Evolutionary conservation across 1,140 invertebrate genomes (phyloP), one percentile per base, ranked within the genome.

Genomic region (Zaprionus inermis): DNA sequence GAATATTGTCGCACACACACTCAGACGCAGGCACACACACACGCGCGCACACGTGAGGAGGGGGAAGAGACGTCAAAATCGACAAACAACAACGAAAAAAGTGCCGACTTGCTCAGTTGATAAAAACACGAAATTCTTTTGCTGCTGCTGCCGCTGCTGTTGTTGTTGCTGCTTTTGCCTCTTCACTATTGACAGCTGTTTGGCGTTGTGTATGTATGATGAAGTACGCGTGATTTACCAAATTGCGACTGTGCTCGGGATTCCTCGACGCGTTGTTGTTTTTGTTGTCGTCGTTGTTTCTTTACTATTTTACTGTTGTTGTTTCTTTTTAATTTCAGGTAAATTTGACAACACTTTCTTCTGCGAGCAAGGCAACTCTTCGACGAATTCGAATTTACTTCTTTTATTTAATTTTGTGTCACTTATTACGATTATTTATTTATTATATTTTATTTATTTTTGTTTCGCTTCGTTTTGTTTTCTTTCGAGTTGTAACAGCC

Each of bases 171-270:
- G n/a, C 2, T 24, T 55, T 14, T 34, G 14, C 28, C 30, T 32
- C 24, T 57, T 51, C 32, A 49, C 59, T 73, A 66, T 56, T 68
- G 65, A 73, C 71, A 69, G 57, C 58, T 74, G 58, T 66, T 74
- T 57, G 52, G 24, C 24, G 5, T 28, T 28, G 24, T 28, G 24
- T 28, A 0, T 28, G 24, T 28, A 41, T 58, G 32, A 6, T 54
- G 38, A 32, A 69, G 51, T 51, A 60, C 68, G 68, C 59, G 59
- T 51, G 68, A 44, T 55, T 70, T 70, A 56, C 24, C 54, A 16
- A 44, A 44, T 44, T 44, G 38, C 38, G 38, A 44, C n/a, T 44
- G 38, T 44, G 38, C 38, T 44, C n/a, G 30, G n/a, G 22, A 18
- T 51, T 51, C 55, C 46, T 64, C 28, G 60, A 52, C 28, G 59